phyloP scores from a whole-genome alignment of 2,113 vertebrate species.

The Deroptyus accipitrinus region DNA sequence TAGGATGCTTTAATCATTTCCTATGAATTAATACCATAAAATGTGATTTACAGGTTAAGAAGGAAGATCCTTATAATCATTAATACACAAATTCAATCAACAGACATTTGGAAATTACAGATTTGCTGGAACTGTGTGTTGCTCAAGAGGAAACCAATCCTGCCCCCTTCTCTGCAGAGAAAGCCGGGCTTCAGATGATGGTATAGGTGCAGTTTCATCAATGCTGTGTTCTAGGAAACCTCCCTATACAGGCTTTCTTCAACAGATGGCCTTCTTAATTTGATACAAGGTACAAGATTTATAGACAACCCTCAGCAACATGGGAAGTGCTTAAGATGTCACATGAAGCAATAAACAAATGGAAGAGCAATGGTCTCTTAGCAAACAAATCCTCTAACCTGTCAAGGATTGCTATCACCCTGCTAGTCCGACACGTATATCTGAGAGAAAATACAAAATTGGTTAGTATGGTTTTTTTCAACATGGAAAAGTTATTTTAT shows the following conservation, averaged over 20 bases:
- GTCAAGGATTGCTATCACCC: neutral
- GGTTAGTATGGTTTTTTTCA: neutral
- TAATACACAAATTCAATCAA: slow-evolving; percentile 65
- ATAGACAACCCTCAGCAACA: neutral
- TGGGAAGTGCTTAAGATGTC: neutral
- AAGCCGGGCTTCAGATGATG: neutral
- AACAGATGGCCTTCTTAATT: slow-evolving; percentile 42
- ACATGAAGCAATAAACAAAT: slow-evolving; percentile 16
- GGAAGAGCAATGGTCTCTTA: neutral
- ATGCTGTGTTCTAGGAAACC: neutral
- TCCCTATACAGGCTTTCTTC: neutral
- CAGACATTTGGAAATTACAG: slow-evolving; percentile 42
- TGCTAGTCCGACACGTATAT: neutral
- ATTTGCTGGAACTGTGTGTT: neutral
- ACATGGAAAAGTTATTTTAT: neutral
- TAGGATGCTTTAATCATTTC: slow-evolving; percentile 46
- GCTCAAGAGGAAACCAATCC: neutral
- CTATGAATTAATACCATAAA: slow-evolving; percentile 60
- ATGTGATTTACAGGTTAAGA: slow-evolving; percentile 43
- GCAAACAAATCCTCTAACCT: neutral
- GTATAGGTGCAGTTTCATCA: neutral
- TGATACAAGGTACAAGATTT: slow-evolving; percentile 18
- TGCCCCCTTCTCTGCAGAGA: neutral
- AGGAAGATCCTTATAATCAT: slow-evolving; percentile 58
- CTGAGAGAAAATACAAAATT: neutral